A percentile compares a stretch with the other conserved stretches of the same genome.
phyloP scores from a whole-genome alignment of 2,888 invertebrate species.

The Ornithoptera priamus region DNA sequence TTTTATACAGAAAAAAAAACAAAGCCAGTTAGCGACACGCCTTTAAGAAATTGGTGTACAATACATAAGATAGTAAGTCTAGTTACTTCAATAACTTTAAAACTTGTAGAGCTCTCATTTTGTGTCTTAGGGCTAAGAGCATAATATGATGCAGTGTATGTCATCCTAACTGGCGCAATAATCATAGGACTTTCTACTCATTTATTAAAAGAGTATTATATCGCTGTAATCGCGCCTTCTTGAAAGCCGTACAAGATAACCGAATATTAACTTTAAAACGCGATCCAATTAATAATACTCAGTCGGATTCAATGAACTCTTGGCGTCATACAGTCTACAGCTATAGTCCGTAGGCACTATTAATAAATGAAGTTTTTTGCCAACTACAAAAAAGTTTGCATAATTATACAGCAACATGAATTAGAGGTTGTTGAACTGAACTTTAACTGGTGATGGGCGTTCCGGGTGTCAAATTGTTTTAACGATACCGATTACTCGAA shows the following conservation, averaged over 20 bases:
- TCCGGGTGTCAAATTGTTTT: constrained; percentile 27
- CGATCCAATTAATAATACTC: constrained; percentile 33
- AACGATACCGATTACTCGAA: constrained; percentile 50
- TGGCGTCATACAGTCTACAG: constrained; percentile 36
- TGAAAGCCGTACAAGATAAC: neutral
- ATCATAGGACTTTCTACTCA: too few species aligned
- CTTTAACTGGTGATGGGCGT: constrained; percentile 13
- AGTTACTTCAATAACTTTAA: too few species aligned
- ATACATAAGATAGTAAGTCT: too few species aligned
- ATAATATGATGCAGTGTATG: too few species aligned
- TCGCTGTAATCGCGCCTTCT: too few species aligned
- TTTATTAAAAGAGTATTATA: too few species aligned
- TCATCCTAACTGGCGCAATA: too few species aligned
- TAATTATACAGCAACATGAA: constrained; percentile 48
- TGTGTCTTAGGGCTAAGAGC: too few species aligned
- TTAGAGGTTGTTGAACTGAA: constrained; percentile 45
- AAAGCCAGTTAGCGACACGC: too few species aligned
- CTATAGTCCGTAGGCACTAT: constrained; percentile 31
- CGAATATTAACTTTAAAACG: constrained; percentile 9
- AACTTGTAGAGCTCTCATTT: too few species aligned
- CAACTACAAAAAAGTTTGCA: constrained; percentile 33
- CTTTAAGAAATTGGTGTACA: too few species aligned
- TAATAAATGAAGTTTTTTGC: constrained; percentile 31
- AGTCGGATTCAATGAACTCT: constrained; percentile 33
- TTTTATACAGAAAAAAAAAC: too few species aligned